Percentiles rank a stretch among this genome's conserved stretches.
phyloP scores from a whole-genome alignment of 30 jellyfish, hydroid and myxozoan genomes.

The Haliclystus octoradiatus region DNA sequence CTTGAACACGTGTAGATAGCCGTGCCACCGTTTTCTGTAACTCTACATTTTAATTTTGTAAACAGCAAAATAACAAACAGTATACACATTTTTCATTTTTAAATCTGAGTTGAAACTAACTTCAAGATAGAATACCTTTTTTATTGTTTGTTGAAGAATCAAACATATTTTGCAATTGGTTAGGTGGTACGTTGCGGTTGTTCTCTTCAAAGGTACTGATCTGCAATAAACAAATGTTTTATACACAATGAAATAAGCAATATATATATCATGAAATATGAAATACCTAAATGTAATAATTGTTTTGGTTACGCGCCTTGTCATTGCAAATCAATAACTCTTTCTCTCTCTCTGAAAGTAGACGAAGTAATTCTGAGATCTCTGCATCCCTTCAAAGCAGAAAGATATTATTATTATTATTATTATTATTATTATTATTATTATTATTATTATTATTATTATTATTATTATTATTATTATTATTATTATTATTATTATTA shows the following conservation, averaged over 20 bases:
- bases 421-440: conserved; percentile 1
- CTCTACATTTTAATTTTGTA: conserved; percentile 7
- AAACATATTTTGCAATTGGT: neutral
- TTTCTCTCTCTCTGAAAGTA: conserved; percentile 42
- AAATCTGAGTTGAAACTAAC: no score
- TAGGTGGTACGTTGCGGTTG: conserved; percentile 4
- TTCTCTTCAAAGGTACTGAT: conserved; percentile 8
- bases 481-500: neutral
- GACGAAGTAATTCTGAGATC: conserved; percentile 47
- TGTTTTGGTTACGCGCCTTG: neutral
- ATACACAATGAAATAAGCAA: neutral
- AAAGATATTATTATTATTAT: neutral
- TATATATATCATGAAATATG: neutral
- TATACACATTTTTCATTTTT: no score
- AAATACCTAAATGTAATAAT: neutral
- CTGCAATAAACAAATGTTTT: neutral
- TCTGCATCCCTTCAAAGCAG: conserved; percentile 46
- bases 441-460: neutral
- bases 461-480: neutral
- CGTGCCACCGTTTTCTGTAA: conserved; percentile 70
- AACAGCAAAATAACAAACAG: neutral
- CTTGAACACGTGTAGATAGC: conserved; percentile 57
- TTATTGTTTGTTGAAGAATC: neutral
- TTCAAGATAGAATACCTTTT: neutral
- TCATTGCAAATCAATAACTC: conserved; percentile 4